Conservation (phyloP, 1,140 invertebrate species). For the Charaxes varanes region DNA sequence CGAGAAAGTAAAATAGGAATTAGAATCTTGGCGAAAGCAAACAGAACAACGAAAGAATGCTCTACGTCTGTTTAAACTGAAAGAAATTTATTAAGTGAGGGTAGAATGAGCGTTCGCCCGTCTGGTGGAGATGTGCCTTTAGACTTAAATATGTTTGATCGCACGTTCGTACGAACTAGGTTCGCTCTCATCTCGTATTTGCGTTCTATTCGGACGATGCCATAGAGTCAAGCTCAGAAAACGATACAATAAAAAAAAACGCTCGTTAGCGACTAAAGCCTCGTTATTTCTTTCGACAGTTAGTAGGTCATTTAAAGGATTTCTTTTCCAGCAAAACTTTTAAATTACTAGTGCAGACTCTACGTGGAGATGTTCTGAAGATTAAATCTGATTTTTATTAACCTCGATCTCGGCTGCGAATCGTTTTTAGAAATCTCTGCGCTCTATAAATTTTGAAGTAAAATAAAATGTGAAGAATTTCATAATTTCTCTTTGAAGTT, state of each 20-base stretch:
- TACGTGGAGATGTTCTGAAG: slow-evolving; percentile 9
- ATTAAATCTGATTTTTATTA: slow-evolving; percentile 12
- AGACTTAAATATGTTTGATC: no score
- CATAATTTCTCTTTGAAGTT: background rate
- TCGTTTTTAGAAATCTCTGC: background rate
- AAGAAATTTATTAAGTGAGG: no score
- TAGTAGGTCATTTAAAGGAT: slow-evolving; percentile 8
- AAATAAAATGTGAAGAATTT: background rate
- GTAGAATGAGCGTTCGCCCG: no score
- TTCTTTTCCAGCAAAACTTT: slow-evolving; percentile 10
- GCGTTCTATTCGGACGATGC: no score
- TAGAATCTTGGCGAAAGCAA: no score
- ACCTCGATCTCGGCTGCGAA: slow-evolving; percentile 5
- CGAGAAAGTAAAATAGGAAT: no score
- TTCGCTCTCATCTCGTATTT: background rate
- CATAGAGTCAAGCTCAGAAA: no score
- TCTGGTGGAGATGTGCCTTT: no score
- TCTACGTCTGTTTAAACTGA: no score
- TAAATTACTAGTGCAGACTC: slow-evolving; percentile 13
- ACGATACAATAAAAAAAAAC: no score
- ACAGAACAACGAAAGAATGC: no score
- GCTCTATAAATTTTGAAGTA: background rate
- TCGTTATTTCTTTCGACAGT: slow-evolving; percentile 8
- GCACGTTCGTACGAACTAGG: no score
- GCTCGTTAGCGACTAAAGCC: slow-evolving; percentile 1